Base-by-base conservation (phyloP, 2,888 invertebrate species). In the Saturnia japonica region DNA sequence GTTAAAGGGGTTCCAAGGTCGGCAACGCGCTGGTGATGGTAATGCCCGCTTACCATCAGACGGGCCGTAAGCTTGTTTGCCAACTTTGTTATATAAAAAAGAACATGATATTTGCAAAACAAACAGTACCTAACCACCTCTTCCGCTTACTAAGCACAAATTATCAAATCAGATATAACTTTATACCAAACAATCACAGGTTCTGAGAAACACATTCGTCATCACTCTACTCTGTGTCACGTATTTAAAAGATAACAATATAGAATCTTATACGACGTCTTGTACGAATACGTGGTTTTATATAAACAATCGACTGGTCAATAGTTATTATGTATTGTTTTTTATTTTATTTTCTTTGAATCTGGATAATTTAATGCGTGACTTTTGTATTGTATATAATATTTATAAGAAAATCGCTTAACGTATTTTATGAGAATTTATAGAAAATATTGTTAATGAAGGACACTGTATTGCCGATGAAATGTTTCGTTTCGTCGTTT, bases 261-360 rank as follows among this genome's bases (percentile, higher is more conserved):
- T 40, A 11, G 19, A 64, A 40, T n/a, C 6, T 12, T 22, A 40
- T 19, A 8, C n/a, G 4, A 9, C 40, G 11, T 40, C 1, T 9
- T n/a, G n/a, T 40, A 2, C 40, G 40, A 9, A 40, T 64, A 64
- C 64, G 64, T 64, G 64, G 28, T 40, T 64, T 40, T 34, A 64
- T 40, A n/a, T 40, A 19, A 64, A 64, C 40, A 64, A 40, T 40
- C n/a, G 7, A 14, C n/a, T 12, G 19, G 8, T 40, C 2, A 19
- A 60, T 14, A 40, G 40, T 64, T 64, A 22, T 54, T 34, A n/a
- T 40, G 28, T 34, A 62, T 28, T 62, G n/a, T 64, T 62, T 34
- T 40, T 64, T 62, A 34, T 34, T 64, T 40, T 64, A 19, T 40
- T 64, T 64, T 64, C 64, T 64, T 40, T 40, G 64, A 40, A 64